A percentile compares a stretch with the other conserved stretches of the same genome.
phyloP scores from a whole-genome alignment of 2,888 invertebrate species.

The Andrena chrysosceles region DNA sequence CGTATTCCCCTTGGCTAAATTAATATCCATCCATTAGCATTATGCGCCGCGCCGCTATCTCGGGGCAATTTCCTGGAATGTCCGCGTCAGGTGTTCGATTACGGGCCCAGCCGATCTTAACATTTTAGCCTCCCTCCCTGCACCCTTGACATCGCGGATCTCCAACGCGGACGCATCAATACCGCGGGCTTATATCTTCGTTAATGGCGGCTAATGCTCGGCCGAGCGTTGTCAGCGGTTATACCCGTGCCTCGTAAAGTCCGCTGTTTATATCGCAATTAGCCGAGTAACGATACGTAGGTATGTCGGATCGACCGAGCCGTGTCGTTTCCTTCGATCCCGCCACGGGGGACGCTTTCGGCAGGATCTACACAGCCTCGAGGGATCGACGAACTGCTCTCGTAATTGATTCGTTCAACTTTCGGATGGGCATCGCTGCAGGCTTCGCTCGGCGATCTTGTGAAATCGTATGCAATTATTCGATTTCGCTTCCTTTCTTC shows the following conservation, averaged over 20 bases:
- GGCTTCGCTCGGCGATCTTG: neutral
- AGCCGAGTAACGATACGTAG: conserved; percentile 77
- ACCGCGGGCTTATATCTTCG: conserved; percentile 69
- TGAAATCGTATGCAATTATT: neutral
- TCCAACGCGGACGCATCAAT: conserved; percentile 52
- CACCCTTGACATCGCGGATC: conserved; percentile 42
- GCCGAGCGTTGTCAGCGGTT: conserved; percentile 79
- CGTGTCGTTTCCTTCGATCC: conserved; percentile 43
- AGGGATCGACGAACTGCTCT: conserved; percentile 8
- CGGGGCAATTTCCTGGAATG: conserved; percentile 53
- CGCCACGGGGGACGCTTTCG: conserved; percentile 9
- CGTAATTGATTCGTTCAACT: conserved; percentile 20
- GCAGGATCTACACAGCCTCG: neutral
- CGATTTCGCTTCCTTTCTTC: too few relatives aligned
- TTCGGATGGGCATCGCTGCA: neutral
- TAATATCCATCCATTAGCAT: conserved; percentile 65
- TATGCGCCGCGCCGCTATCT: conserved; percentile 46
- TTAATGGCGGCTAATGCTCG: conserved; percentile 82
- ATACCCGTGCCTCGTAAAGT: conserved; percentile 80
- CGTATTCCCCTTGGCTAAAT: conserved; percentile 50
- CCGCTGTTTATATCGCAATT: conserved; percentile 82
- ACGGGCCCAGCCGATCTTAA: conserved; percentile 55
- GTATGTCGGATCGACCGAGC: conserved; percentile 65
- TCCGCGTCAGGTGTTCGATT: conserved; percentile 60
- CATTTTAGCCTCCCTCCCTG: conserved; percentile 49